Evolutionary conservation across 2,113 vertebrate species (phyloP).

Genomic region (Artemisiospiza belli): DNA sequence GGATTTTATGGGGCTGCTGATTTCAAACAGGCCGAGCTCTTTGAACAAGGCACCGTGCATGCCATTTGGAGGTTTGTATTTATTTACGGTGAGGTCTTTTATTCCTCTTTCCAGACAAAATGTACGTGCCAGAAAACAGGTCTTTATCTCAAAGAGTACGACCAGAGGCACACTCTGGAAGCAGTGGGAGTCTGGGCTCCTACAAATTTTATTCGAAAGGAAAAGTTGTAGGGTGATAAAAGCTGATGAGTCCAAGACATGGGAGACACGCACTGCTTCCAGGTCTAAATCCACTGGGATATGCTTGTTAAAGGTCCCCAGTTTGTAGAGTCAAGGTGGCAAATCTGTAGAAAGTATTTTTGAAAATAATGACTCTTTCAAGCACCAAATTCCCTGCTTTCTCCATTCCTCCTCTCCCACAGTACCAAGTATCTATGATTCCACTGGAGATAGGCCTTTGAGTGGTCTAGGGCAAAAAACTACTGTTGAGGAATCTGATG

Average conservation of each 20-base stretch:
- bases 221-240: background rate
- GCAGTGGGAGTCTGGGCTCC: background rate
- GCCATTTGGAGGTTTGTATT: background rate
- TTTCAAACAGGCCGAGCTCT: conserved; percentile 60
- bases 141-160: background rate
- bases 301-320: background rate
- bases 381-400: background rate
- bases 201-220: background rate
- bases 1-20: conserved; percentile 49
- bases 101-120: background rate
- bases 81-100: conserved; percentile 5
- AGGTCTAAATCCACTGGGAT: background rate
- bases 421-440: accelerated
- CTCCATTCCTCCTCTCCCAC: background rate
- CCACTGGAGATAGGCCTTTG: background rate
- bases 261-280: background rate
- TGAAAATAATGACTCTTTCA: background rate
- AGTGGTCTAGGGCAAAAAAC: background rate
- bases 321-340: background rate
- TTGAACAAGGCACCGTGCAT: conserved; percentile 33
- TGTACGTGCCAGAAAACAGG: background rate
- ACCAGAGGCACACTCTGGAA: background rate
- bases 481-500: background rate
- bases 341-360: background rate
- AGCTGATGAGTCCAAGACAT: background rate